Conservation (phyloP, 2,888 invertebrate genomes). For the Lamellibrachia satsuma region DNA sequence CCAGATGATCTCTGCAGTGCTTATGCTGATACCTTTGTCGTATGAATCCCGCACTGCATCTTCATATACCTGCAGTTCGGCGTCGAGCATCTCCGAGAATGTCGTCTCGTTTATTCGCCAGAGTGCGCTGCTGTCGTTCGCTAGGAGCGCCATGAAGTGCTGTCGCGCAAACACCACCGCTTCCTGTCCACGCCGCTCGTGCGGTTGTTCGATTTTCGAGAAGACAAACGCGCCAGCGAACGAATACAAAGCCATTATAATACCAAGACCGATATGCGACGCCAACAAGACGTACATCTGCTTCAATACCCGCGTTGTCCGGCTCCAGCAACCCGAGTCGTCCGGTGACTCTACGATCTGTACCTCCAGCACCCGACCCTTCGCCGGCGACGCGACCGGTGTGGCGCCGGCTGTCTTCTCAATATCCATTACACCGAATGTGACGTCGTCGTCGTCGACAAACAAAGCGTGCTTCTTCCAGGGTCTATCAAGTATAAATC, state of each 20-base stretch:
- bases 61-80: slow-evolving; percentile 79
- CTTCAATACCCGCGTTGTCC: slow-evolving; percentile 20
- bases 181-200: background rate
- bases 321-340: background rate
- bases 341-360: background rate
- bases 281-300: slow-evolving; percentile 19
- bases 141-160: background rate
- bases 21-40: slow-evolving; percentile 83
- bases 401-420: background rate
- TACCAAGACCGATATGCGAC: background rate
- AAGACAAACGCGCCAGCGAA: background rate
- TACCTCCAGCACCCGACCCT: background rate
- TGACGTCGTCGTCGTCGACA: background rate
- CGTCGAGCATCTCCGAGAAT: background rate
- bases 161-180: background rate
- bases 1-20: slow-evolving; percentile 74
- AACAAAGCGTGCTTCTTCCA: background rate
- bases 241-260: background rate
- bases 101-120: background rate
- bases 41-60: slow-evolving; percentile 84
- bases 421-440: background rate
- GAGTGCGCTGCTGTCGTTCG: background rate
- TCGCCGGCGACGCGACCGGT: background rate
- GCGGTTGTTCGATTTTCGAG: background rate
- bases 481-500: background rate